Conservation (phyloP, 2,888 invertebrate species). For the Trichogramma dendrolimi region DNA sequence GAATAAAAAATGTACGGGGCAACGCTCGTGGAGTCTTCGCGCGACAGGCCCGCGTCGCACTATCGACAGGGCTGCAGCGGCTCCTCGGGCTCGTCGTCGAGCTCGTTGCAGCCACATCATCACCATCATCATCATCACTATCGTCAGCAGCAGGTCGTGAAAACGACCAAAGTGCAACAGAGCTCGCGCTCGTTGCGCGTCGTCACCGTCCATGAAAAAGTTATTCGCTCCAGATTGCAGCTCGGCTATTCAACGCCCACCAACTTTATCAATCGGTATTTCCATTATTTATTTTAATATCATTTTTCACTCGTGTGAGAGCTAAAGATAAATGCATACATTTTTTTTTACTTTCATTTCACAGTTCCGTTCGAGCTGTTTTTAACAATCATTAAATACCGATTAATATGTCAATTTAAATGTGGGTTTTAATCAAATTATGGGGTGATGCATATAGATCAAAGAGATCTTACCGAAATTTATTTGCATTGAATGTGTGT, state of each 20-base stretch:
- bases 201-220: conserved; percentile 50
- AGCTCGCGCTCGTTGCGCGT: conserved; percentile 40
- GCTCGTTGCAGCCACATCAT: conserved; percentile 30
- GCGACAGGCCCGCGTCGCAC: not conserved
- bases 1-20: conserved; percentile 21
- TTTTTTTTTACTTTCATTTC: conserved; percentile 5
- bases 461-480: too few relatives aligned
- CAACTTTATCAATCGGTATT: conserved; percentile 50
- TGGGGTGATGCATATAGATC: too few relatives aligned
- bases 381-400: too few relatives aligned
- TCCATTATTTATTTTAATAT: not conserved
- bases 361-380: too few relatives aligned
- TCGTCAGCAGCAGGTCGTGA: conserved; percentile 47
- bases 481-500: too few relatives aligned
- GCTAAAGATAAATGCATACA: not conserved
- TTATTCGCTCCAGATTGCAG: conserved; percentile 49
- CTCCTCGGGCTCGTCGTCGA: not conserved
- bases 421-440: too few relatives aligned
- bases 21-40: conserved; percentile 21
- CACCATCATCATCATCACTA: conserved; percentile 40
- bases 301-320: not conserved
- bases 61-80: conserved; percentile 6
- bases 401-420: too few relatives aligned
- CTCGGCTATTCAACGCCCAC: conserved; percentile 51
- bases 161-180: conserved; percentile 48